Base-by-base conservation (phyloP, 2,888 invertebrate species). In the Cephus runcator region DNA sequence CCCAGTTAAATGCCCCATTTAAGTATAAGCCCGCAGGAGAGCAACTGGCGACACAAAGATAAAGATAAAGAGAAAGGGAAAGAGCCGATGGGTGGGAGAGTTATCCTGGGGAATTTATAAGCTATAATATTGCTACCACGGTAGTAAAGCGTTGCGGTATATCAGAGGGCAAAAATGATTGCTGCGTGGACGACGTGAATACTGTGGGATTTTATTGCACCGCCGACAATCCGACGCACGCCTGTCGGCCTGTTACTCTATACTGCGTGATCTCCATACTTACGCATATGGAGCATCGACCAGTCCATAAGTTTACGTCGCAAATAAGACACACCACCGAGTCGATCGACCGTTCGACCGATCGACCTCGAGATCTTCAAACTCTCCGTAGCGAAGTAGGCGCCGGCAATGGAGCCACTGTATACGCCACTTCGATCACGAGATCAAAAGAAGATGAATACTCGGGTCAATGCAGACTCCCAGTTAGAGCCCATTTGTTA, bases 101-200 rank as follows among this genome's bases (percentile, higher is more conserved):
- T 40, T 40, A 40, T 40, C 36, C 36, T 12, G 69, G 33, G 85
- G 85, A 89, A 89, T 90, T 90, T 90, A 90, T 89, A 89, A 85
- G 90, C 89, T 87, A 88, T 90, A 89, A 90, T 87, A 88, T 85
- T 80, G 88, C 88, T 88, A 86, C 87, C 84, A 85, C 82, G 88
- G 89, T 87, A 88, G 88, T 89, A 88, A 88, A 90, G 82, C 84
- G 83, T 84, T 84, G 83, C 82, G 83, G 81, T 86, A 84, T 87
- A 89, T 88, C 85, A 85, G 84, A 80, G 78, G 81, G 86, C 83
- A 86, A 88, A 87, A 88, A 88, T 89, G 84, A 89, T 88, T 85
- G 84, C 81, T 23, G 77, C 78, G 79, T 33, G 34, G 68, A 36
- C 11, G 79, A 75, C 79, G 81, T 79, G 83, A 83, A 82, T 84